phyloP scores from a whole-genome alignment of 2,888 invertebrate genomes.

The Idaea biselata region DNA sequence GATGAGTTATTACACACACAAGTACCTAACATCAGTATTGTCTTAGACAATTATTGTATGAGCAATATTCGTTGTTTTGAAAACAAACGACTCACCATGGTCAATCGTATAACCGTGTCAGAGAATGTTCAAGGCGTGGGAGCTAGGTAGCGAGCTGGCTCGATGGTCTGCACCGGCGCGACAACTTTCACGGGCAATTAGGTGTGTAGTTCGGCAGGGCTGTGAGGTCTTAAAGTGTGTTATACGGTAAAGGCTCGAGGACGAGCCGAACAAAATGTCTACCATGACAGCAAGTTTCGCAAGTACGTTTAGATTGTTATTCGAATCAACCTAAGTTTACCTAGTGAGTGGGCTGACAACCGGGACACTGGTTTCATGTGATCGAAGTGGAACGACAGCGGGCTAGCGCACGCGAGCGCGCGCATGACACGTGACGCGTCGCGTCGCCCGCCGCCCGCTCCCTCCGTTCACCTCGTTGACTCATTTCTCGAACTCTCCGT shows the following conservation, averaged over 20 bases:
- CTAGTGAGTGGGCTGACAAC: slow-evolving; percentile 79
- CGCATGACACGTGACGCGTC: slow-evolving; percentile 36
- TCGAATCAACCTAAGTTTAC: slow-evolving; percentile 63
- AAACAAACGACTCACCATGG: slow-evolving; percentile 51
- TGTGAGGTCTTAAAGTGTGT: slow-evolving; percentile 68
- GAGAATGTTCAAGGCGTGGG: slow-evolving; percentile 15
- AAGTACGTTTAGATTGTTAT: slow-evolving; percentile 13
- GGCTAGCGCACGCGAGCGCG: slow-evolving; percentile 41
- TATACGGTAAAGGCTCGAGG: slow-evolving; percentile 55
- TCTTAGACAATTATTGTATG: slow-evolving; percentile 13
- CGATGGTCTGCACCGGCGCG: slow-evolving; percentile 19
- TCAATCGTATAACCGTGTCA: slow-evolving; percentile 19
- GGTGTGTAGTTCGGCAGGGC: slow-evolving; percentile 33
- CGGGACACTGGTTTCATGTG: slow-evolving; percentile 53
- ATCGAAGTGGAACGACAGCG: slow-evolving; percentile 38
- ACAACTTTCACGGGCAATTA: slow-evolving; percentile 32
- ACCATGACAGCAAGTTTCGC: background rate
- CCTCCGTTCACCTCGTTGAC: slow-evolving; percentile 27
- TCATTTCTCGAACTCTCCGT: slow-evolving; percentile 48
- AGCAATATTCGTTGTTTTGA: slow-evolving; percentile 35
- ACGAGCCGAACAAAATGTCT: slow-evolving; percentile 43
- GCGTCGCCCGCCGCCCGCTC: slow-evolving; percentile 13
- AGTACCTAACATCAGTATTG: slow-evolving; percentile 11
- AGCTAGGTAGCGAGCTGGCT: slow-evolving; percentile 21
- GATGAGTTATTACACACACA: slow-evolving; percentile 21